Percentiles rank a stretch among this genome's conserved stretches.
Evolutionary conservation across 2,797 vertebrate species (phyloP).

Genomic region (Danio aesculapii): DNA sequence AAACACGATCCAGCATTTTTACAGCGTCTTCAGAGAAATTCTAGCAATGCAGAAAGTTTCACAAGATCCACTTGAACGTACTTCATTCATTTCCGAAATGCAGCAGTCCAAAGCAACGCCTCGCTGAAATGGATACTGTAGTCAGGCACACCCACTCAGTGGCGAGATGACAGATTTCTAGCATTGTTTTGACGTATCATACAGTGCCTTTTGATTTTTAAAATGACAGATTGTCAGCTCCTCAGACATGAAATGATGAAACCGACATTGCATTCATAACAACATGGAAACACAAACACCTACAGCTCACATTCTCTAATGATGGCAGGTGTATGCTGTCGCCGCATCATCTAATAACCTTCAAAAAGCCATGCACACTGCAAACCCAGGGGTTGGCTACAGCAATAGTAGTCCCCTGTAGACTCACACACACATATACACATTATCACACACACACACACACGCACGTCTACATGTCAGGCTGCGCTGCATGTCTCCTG

Average conservation of each 20-base stretch:
- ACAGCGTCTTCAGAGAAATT: neutral
- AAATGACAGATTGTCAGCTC: constrained; percentile 29
- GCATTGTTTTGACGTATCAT: constrained; percentile 24
- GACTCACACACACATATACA: constrained; percentile 1
- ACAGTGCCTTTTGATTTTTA: constrained; percentile 26
- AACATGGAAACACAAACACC: constrained; percentile 32
- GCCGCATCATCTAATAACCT: constrained; percentile 17
- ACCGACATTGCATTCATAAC: neutral
- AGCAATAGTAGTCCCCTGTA: constrained; percentile 20
- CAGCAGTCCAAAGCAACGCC: constrained; percentile 21
- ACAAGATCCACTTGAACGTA: neutral
- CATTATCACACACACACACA: constrained; percentile 7
- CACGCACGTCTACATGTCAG: constrained; percentile 29
- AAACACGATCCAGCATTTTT: too few species aligned
- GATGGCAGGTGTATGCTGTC: constrained; percentile 4
- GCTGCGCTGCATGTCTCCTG: constrained; percentile 51
- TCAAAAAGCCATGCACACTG: constrained; percentile 34
- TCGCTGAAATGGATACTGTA: constrained; percentile 20
- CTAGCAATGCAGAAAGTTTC: neutral
- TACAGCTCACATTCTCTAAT: constrained; percentile 14
- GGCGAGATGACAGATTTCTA: constrained; percentile 29
- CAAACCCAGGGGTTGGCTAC: constrained; percentile 13
- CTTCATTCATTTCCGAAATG: constrained; percentile 9
- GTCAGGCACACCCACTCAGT: constrained; percentile 56
- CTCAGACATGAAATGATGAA: neutral